A percentile compares a stretch with the other conserved stretches of the same genome.
Evolutionary conservation across 1,140 invertebrate genomes (phyloP).

Genomic region (Sitophilus oryzae): DNA sequence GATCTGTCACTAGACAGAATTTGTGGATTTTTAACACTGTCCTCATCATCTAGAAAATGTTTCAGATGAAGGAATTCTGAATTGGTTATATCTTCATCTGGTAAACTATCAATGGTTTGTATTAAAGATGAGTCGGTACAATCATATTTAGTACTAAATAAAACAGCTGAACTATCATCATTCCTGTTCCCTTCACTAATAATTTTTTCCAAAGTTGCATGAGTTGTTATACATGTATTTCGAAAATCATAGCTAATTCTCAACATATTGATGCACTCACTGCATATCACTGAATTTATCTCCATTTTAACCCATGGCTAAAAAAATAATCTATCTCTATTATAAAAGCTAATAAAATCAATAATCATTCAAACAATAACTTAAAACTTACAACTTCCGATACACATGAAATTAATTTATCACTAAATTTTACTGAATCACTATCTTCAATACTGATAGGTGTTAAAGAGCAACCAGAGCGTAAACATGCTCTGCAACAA

Average conservation of each 20-base stretch:
- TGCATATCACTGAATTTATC: constrained; percentile 35
- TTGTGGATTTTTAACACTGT: constrained; percentile 31
- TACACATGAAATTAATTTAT: constrained; percentile 37
- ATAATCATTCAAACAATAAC: not conserved
- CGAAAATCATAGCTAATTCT: constrained; percentile 36
- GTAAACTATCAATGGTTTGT: constrained; percentile 19
- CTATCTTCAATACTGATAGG: constrained; percentile 33
- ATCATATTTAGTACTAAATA: constrained; percentile 32
- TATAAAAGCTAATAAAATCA: not conserved
- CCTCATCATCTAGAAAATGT: constrained; percentile 39
- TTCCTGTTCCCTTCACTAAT: constrained; percentile 27
- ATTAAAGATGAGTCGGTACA: constrained; percentile 12
- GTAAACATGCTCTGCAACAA: constrained; percentile 39
- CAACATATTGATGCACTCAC: constrained; percentile 33
- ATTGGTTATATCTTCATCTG: constrained; percentile 32
- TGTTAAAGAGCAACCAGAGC: constrained; percentile 36
- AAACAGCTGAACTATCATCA: constrained; percentile 20
- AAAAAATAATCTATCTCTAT: not conserved
- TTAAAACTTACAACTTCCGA: constrained; percentile 36
- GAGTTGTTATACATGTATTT: constrained; percentile 34
- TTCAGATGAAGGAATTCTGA: constrained; percentile 39
- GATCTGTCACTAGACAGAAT: constrained; percentile 15
- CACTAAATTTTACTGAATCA: constrained; percentile 37
- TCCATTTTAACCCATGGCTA: constrained; percentile 36
- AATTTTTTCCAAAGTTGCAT: constrained; percentile 34